Conservation (phyloP, 1,140 invertebrate genomes). For the Condylostylus longicornis region DNA sequence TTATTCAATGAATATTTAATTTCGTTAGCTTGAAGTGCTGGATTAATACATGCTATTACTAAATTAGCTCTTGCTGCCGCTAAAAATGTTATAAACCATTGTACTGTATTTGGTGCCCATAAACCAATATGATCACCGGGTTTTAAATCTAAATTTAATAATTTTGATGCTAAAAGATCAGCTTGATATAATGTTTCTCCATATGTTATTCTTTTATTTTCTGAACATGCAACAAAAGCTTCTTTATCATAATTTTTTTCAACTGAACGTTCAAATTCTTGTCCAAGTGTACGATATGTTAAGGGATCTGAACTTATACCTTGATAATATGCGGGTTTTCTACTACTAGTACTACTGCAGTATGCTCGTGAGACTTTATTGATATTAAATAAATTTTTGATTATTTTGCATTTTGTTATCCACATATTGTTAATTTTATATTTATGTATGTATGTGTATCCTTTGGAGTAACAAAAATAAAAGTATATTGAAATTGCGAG, state of each 20-base stretch:
- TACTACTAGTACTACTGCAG: too few species aligned
- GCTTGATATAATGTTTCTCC: conserved; percentile 44
- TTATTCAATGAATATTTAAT: conserved; percentile 66
- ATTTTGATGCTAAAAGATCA: conserved; percentile 65
- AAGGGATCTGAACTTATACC: conserved; percentile 41
- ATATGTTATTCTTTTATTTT: conserved; percentile 46
- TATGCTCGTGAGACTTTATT: too few species aligned
- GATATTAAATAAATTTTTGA: too few species aligned
- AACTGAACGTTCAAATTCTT: conserved; percentile 40
- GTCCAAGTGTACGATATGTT: conserved; percentile 43
- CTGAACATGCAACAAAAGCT: conserved; percentile 43
- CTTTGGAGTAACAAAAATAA: too few species aligned
- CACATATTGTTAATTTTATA: too few species aligned
- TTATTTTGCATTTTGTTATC: too few species aligned
- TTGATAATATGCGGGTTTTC: conserved; percentile 16
- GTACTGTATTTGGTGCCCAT: conserved; percentile 72
- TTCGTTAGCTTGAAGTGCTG: conserved; percentile 60
- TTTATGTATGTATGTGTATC: too few species aligned
- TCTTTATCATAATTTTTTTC: conserved; percentile 39
- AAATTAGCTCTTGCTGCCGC: conserved; percentile 69
- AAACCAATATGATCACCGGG: conserved; percentile 73
- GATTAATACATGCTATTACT: conserved; percentile 73
- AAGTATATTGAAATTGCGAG: too few species aligned
- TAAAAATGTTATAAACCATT: conserved; percentile 67
- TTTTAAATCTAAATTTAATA: conserved; percentile 58